Percentiles rank a stretch among this genome's conserved stretches.
phyloP scores from a whole-genome alignment of 2,113 vertebrate species.

The Saccopteryx leptura region DNA sequence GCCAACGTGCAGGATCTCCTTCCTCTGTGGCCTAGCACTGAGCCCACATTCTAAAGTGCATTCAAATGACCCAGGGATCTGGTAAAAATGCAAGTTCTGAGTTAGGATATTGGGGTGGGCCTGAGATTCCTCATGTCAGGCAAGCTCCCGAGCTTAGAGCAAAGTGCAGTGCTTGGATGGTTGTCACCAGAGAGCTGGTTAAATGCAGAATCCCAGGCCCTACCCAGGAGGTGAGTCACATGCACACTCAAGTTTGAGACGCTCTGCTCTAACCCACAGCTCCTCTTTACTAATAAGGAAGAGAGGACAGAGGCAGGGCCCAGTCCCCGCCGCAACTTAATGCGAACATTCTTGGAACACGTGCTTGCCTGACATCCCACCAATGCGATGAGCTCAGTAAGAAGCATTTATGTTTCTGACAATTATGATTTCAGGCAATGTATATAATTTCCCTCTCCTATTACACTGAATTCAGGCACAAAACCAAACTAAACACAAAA shows the following conservation, averaged over 20 bases:
- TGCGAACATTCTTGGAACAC: neutral
- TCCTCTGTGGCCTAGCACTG: rapidly evolving
- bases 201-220: neutral
- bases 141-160: neutral
- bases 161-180: rapidly evolving
- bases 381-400: too few species aligned
- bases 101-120: neutral
- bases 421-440: neutral
- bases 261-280: neutral
- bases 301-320: rapidly evolving
- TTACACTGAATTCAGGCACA: neutral
- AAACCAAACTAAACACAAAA: conserved; percentile 1
- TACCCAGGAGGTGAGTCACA: neutral
- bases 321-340: neutral
- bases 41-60: rapidly evolving
- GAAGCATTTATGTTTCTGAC: neutral
- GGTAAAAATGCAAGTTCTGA: neutral
- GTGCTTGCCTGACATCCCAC: neutral
- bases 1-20: rapidly evolving
- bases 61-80: neutral
- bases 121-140: neutral
- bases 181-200: neutral
- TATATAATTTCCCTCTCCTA: neutral
- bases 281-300: too few species aligned
- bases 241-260: neutral